Percentiles rank a stretch among this genome's conserved stretches.
phyloP scores from a whole-genome alignment of 2,888 invertebrate genomes.

The Drosophila paranaensis region DNA sequence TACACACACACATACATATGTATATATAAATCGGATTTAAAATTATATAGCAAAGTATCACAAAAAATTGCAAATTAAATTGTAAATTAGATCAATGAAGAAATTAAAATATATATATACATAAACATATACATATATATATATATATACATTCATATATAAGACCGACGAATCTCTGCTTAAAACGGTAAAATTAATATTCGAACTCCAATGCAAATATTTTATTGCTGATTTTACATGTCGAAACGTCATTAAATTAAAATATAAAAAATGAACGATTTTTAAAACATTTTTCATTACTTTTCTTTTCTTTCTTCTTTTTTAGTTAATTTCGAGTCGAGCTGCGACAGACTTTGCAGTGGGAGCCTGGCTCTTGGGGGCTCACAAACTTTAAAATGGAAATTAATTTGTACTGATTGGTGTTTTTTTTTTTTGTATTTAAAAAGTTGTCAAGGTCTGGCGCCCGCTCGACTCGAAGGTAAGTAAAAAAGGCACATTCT shows the following conservation, averaged over 20 bases:
- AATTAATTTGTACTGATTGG: slow-evolving; percentile 78
- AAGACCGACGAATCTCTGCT: slow-evolving; percentile 66
- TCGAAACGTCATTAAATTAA: slow-evolving; percentile 42
- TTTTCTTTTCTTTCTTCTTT: slow-evolving; percentile 37
- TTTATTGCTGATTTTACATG: slow-evolving; percentile 35
- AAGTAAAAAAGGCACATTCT: slow-evolving; percentile 37
- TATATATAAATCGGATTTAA: slow-evolving; percentile 64
- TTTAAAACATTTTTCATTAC: slow-evolving; percentile 18
- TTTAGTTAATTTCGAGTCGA: slow-evolving; percentile 53
- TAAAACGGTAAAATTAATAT: slow-evolving; percentile 71
- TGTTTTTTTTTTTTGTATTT: slow-evolving; percentile 46
- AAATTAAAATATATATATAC: slow-evolving; percentile 55
- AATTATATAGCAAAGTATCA: slow-evolving; percentile 82
- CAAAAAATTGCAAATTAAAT: slow-evolving; percentile 84
- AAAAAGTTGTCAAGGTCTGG: slow-evolving; percentile 46
- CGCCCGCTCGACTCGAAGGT: slow-evolving; percentile 46
- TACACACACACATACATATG: slow-evolving; percentile 36
- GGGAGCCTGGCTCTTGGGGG: slow-evolving; percentile 34
- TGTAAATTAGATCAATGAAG: slow-evolving; percentile 76
- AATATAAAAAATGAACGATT: slow-evolving; percentile 26
- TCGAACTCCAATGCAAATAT: slow-evolving; percentile 68
- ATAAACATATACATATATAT: slow-evolving; percentile 6
- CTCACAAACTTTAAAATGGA: slow-evolving; percentile 70
- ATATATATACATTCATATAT: slow-evolving; percentile 34
- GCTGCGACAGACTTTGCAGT: slow-evolving; percentile 16